Evolutionary conservation across 2,797 vertebrate species (phyloP), one percentile per base, ranked within the genome.

Genomic region (Odontamblyopus rebecca): DNA sequence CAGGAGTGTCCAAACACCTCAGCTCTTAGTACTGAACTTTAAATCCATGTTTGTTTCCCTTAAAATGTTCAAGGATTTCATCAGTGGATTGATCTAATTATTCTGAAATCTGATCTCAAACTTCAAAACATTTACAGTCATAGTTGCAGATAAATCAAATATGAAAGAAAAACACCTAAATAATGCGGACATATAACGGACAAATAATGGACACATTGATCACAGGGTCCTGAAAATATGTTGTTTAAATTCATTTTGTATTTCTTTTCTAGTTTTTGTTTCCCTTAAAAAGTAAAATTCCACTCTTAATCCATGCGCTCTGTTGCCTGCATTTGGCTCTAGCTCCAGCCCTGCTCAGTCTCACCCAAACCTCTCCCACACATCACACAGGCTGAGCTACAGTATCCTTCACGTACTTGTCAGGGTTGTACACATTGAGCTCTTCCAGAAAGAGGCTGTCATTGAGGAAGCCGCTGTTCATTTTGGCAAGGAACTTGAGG

Each of bases 361-460:
- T 67, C 44, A 66, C 64, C 29, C 64, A 51, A 29, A 13, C 26
- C n/a, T 69, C 59, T 38, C 57, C 64, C 61, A 57, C 67, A 70
- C 70, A 61, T 30, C 35, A 38, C 35, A 38, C 35, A 74, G 18
- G 23, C 54, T 64, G 35, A n/a, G 32, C 30, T 35, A 5, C 7
- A 38, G 74, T 8, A 30, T 44, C 32, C 29, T 41, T 7, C 53
- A 68, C 97, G 26, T 89, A 99, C 98, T 97, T 99, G 90, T 99
- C 96, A 48, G 96, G 93, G 91, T 99, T 98, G 93, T 99, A 99
- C 93, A 98, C 85, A 64, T 83, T 98, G 89, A 99, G 95, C 92
- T 99, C 97, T 91, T 99, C 98, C 92, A 99, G 93, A 82, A 99
- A 98, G 85, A 99, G 94, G 90, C 98, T 99, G 81, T 98, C 96